Percentiles rank a stretch among this genome's conserved stretches.
Evolutionary conservation across 2,888 invertebrate genomes (phyloP).

Genomic region (Ecdyonurus torrentis): DNA sequence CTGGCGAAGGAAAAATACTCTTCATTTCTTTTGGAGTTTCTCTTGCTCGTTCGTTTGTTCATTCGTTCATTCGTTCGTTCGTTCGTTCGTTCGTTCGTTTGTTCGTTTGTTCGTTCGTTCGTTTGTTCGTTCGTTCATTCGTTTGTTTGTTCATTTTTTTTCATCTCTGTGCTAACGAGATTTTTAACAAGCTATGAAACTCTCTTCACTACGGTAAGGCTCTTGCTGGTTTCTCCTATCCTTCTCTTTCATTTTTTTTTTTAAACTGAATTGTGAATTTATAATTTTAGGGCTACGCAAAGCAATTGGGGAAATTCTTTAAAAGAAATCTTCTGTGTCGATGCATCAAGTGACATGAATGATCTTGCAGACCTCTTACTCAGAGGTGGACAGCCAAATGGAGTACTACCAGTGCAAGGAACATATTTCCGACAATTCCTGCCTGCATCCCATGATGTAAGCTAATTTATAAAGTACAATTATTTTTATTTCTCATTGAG

Average conservation of each 20-base stretch:
- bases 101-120: too few relatives aligned
- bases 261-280: constrained; percentile 2
- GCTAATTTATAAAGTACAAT: constrained; percentile 11
- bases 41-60: too few relatives aligned
- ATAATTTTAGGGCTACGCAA: constrained; percentile 45
- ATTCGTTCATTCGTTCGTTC: too few relatives aligned
- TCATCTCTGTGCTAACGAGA: too few relatives aligned
- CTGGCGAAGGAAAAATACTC: too few relatives aligned
- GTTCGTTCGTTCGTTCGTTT: too few relatives aligned
- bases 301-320: constrained; percentile 51
- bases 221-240: too few relatives aligned
- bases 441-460: constrained; percentile 41
- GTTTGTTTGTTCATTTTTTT: too few relatives aligned
- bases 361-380: constrained; percentile 58
- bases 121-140: too few relatives aligned
- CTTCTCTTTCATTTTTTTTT: constrained; percentile 8
- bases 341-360: constrained; percentile 65
- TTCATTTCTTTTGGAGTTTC: too few relatives aligned
- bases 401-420: constrained; percentile 37
- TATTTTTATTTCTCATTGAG: constrained; percentile 19
- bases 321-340: constrained; percentile 73
- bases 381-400: constrained; percentile 44
- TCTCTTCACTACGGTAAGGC: too few relatives aligned
- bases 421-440: constrained; percentile 67
- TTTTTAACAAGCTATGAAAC: too few relatives aligned